These are phyloP conservation scores for Drosophila mauritiana DNA, from an alignment of 1,140 invertebrate species.

Conservation along the genomic window DNA sequence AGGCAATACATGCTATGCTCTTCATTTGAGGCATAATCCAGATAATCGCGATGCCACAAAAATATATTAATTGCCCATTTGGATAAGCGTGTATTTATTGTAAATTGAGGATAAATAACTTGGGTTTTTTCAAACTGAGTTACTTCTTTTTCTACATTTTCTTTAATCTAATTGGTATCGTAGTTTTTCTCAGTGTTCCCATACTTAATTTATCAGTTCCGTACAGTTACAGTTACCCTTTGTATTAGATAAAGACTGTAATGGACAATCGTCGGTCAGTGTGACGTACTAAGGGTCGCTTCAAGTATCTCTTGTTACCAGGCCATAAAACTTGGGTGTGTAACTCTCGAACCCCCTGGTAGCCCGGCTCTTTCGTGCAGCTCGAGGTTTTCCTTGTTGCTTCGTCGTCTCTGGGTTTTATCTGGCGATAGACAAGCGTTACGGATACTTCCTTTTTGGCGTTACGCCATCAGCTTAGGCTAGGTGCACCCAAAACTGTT, in stretches of 20 bases:
- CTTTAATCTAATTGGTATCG: too few species aligned
- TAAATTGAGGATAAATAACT: not conserved
- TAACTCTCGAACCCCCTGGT: not conserved
- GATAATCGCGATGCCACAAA: not conserved
- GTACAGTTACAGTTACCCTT: conserved; percentile 23
- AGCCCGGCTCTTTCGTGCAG: not conserved
- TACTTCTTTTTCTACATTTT: too few species aligned
- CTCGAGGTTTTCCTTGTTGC: not conserved
- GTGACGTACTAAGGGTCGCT: conserved; percentile 12
- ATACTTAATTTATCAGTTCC: conserved; percentile 2
- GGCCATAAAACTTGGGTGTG: conserved; percentile 14
- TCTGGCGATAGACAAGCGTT: conserved; percentile 31
- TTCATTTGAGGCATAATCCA: conserved; percentile 9
- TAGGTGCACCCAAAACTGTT: conserved; percentile 54
- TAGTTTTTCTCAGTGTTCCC: not conserved
- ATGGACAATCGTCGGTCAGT: conserved; percentile 20
- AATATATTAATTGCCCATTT: not conserved
- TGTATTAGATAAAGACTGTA: conserved; percentile 20
- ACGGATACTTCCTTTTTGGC: conserved; percentile 67
- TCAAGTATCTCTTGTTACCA: conserved; percentile 25
- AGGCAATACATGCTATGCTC: not conserved
- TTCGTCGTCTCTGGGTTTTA: conserved; percentile 8
- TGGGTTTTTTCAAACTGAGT: too few species aligned
- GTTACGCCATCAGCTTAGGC: conserved; percentile 57
- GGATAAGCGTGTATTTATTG: not conserved